Evolutionary conservation across 2,888 invertebrate genomes (phyloP).

Genomic region (Anorthoa munda): DNA sequence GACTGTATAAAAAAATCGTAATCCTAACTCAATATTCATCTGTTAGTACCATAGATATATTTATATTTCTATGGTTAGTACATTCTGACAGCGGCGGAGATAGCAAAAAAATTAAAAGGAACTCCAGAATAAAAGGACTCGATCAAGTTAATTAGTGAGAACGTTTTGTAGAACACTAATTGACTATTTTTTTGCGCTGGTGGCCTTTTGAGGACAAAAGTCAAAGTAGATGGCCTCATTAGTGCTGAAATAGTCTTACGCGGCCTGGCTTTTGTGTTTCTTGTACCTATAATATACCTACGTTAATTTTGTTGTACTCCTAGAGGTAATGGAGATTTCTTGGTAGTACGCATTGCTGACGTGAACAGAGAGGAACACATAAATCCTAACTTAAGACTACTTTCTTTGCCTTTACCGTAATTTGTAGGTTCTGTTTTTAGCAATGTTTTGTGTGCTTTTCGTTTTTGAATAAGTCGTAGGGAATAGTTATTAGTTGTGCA

Average conservation of each 20-base stretch:
- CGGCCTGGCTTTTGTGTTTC: slow-evolving; percentile 64
- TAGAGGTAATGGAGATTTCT: slow-evolving; percentile 39
- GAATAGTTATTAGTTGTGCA: too few relatives aligned
- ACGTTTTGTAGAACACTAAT: slow-evolving; percentile 87
- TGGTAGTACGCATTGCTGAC: slow-evolving; percentile 18
- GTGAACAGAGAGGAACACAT: slow-evolving; percentile 11
- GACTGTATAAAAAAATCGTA: neutral
- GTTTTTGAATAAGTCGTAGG: neutral
- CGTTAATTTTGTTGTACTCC: slow-evolving; percentile 58
- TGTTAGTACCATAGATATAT: too few relatives aligned
- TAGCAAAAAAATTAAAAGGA: slow-evolving; percentile 72
- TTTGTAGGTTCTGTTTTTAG: neutral
- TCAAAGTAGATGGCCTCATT: slow-evolving; percentile 84
- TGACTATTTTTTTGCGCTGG: slow-evolving; percentile 83
- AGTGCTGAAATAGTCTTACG: slow-evolving; percentile 75
- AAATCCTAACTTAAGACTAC: slow-evolving; percentile 15
- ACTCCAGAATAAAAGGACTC: slow-evolving; percentile 81
- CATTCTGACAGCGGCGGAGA: slow-evolving; percentile 59
- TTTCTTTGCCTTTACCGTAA: slow-evolving; percentile 3
- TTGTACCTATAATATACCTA: slow-evolving; percentile 51
- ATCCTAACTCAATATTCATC: slow-evolving; percentile 38
- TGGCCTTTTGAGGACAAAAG: slow-evolving; percentile 82
- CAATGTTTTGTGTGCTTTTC: neutral
- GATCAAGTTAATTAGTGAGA: slow-evolving; percentile 87
- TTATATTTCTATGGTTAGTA: too few relatives aligned